A percentile compares a stretch with the other conserved stretches of the same genome.
Evolutionary conservation across 2,888 invertebrate genomes (phyloP).

Genomic region (Tipula confusa): DNA sequence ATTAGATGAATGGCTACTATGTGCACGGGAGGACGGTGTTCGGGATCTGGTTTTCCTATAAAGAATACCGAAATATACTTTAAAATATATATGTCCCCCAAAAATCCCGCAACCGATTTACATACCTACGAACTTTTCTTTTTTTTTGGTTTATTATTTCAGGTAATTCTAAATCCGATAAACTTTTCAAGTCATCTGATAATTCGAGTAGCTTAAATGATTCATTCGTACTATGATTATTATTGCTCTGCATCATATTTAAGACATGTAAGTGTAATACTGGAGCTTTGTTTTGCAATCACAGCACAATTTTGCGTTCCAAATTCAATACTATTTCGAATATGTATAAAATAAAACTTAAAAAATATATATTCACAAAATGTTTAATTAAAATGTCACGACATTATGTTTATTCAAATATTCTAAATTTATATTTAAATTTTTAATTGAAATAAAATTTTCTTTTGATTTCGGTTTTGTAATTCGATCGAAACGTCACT

Average conservation of each 20-base stretch:
- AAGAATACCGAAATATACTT: neutral
- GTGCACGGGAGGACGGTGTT: conserved; percentile 31
- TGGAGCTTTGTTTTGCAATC: neutral
- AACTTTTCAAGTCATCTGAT: conserved; percentile 55
- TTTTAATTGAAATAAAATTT: neutral
- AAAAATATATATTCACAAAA: neutral
- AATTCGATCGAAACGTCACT: neutral
- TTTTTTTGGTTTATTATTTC: conserved; percentile 36
- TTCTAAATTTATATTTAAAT: neutral
- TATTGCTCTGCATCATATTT: conserved; percentile 28
- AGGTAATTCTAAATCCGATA: conserved; percentile 38
- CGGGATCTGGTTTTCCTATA: conserved; percentile 36
- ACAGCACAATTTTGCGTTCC: conserved; percentile 16
- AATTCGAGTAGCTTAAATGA: conserved; percentile 60
- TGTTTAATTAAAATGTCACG: neutral
- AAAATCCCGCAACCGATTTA: neutral
- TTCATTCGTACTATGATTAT: conserved; percentile 52
- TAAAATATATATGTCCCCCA: too few relatives aligned
- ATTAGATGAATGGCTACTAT: conserved; percentile 33
- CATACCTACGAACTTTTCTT: conserved; percentile 37
- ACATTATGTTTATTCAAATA: conserved; percentile 14
- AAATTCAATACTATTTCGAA: conserved; percentile 12
- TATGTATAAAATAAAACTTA: conserved; percentile 15
- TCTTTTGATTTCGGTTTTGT: neutral
- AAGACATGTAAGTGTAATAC: neutral